Percentiles rank a stretch among this genome's conserved stretches.
Evolutionary conservation across 2,797 vertebrate species (phyloP).

Genomic region (Neosilurus hyrtlii): DNA sequence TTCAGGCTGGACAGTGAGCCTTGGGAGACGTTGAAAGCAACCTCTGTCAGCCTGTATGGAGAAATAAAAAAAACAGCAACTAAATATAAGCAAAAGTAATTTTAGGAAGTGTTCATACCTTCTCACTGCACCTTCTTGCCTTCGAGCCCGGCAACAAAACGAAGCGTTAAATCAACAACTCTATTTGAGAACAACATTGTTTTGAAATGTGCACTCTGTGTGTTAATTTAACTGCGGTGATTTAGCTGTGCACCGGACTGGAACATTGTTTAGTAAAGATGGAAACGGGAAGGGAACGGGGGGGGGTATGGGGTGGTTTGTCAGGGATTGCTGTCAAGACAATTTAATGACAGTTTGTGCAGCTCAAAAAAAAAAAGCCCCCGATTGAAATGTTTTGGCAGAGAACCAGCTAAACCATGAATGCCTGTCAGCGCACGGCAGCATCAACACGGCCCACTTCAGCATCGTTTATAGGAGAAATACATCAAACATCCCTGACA

Average conservation of each 20-base stretch:
- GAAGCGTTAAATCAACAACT: background rate
- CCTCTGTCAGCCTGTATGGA: constrained; percentile 57
- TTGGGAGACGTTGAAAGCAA: background rate
- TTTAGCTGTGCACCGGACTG: constrained; percentile 12
- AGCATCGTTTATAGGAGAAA: constrained; percentile 60
- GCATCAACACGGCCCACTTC: constrained; percentile 53
- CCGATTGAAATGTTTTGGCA: constrained; percentile 70
- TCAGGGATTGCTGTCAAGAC: constrained; percentile 54
- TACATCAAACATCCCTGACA: constrained; percentile 59
- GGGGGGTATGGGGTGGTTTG: background rate
- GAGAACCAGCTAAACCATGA: constrained; percentile 62
- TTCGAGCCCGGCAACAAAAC: background rate
- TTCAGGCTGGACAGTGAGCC: background rate
- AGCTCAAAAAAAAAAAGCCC: constrained; percentile 50
- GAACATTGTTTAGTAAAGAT: constrained; percentile 24
- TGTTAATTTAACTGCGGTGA: constrained; percentile 23
- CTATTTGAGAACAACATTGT: constrained; percentile 4
- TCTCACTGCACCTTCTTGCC: background rate
- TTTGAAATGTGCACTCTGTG: constrained; percentile 2
- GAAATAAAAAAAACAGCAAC: constrained; percentile 42
- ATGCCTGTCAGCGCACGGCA: constrained; percentile 68
- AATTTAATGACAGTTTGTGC: constrained; percentile 68
- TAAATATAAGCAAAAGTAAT: constrained; percentile 50
- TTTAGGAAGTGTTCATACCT: constrained; percentile 33
- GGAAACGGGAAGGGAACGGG: background rate